Percentiles rank a stretch among this genome's conserved stretches.
These are phyloP conservation scores for Conopomorpha cramerella DNA, from an alignment of 1,140 invertebrate genomes.

Conservation along the genomic window DNA sequence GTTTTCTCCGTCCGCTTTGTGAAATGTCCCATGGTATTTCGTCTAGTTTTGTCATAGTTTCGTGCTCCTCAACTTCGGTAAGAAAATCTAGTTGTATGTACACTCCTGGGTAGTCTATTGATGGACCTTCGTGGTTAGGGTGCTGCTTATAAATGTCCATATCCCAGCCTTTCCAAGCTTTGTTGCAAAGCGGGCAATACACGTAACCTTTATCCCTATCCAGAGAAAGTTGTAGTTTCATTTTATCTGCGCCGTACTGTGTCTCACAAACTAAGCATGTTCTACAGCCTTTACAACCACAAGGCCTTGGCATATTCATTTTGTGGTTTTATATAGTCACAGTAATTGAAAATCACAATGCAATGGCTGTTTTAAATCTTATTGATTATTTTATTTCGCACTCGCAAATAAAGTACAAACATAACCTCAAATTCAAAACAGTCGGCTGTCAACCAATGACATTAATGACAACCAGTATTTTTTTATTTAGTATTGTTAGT, in stretches of 20 bases:
- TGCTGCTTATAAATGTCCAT: slow-evolving; percentile 64
- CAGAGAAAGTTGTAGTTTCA: slow-evolving; percentile 21
- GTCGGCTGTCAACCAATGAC: no score
- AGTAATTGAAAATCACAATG: background rate
- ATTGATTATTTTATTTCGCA: background rate
- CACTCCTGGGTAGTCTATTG: slow-evolving; percentile 71
- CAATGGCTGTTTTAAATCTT: background rate
- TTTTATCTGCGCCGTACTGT: slow-evolving; percentile 65
- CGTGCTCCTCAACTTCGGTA: slow-evolving; percentile 68
- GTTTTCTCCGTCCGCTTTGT: slow-evolving; percentile 94
- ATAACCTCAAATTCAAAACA: no score
- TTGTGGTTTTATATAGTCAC: background rate
- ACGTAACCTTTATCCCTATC: slow-evolving; percentile 66
- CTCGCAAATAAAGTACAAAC: no score
- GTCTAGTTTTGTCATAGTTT: slow-evolving; percentile 76
- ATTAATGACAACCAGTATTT: no score
- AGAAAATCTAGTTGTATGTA: slow-evolving; percentile 80
- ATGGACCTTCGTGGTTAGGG: slow-evolving; percentile 66
- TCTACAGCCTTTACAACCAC: slow-evolving; percentile 91
- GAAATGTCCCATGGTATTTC: slow-evolving; percentile 85
- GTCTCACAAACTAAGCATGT: slow-evolving; percentile 86
- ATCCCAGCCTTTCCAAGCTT: slow-evolving; percentile 76
- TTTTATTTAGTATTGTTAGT: background rate
- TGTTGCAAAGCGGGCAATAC: slow-evolving; percentile 77
- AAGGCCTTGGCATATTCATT: slow-evolving; percentile 75